Evolutionary conservation across 2,888 invertebrate genomes (phyloP).

Genomic region (Cheiracanthium punctorium): DNA sequence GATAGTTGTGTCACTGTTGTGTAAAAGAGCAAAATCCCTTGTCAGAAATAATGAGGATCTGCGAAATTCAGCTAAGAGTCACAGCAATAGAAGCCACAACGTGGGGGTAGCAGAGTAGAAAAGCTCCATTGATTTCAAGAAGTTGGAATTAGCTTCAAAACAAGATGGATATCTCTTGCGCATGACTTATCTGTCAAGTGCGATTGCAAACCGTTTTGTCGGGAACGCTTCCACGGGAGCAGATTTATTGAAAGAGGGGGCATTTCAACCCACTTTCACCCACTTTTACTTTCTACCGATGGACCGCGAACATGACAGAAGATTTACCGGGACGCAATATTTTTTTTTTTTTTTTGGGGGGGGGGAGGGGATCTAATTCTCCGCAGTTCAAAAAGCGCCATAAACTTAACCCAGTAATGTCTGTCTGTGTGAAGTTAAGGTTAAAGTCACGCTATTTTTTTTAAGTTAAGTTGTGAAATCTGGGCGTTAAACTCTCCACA

Average conservation of each 20-base stretch:
- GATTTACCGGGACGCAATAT: slow-evolving; percentile 34
- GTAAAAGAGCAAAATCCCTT: neutral
- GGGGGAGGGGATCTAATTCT: slow-evolving; percentile 30
- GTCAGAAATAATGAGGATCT: slow-evolving; percentile 13
- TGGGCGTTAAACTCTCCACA: neutral
- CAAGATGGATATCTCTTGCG: slow-evolving; percentile 42
- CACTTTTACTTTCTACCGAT: slow-evolving; percentile 8
- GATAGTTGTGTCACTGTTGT: slow-evolving; percentile 23
- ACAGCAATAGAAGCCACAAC: neutral
- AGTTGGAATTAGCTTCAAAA: slow-evolving; percentile 5
- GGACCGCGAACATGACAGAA: neutral
- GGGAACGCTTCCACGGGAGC: slow-evolving; percentile 1
- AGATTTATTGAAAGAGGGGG: slow-evolving; percentile 32
- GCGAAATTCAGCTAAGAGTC: neutral
- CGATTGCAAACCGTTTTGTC: slow-evolving; percentile 24
- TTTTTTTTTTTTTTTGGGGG: too few species aligned
- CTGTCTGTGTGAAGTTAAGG: neutral
- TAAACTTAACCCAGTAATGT: slow-evolving; percentile 24
- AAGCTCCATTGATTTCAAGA: neutral
- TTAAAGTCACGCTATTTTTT: neutral
- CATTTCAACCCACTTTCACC: slow-evolving; percentile 20
- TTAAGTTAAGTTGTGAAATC: neutral
- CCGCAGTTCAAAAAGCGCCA: neutral
- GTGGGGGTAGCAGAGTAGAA: neutral
- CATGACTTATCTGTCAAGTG: slow-evolving; percentile 37